phyloP scores from a whole-genome alignment of 64 coral and sea anemone genomes.

The Pocillopora damicornis region DNA sequence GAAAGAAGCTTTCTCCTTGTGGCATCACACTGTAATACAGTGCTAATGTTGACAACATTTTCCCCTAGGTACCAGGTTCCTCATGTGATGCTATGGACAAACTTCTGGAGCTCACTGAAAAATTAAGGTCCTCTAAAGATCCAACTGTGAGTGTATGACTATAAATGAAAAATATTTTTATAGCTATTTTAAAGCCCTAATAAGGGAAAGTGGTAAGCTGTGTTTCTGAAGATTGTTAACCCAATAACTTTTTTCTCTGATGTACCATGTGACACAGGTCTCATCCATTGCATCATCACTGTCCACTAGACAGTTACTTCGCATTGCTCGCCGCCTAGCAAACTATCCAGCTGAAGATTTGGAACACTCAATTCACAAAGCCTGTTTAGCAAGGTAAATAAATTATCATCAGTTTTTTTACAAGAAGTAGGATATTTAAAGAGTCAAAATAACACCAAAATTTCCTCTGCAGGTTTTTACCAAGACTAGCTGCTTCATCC shows the following conservation, averaged over 20 bases:
- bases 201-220: too few species aligned
- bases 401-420: too few species aligned
- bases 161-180: too few species aligned
- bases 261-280: constrained; percentile 31
- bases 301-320: constrained; percentile 87
- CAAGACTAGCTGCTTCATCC: constrained; percentile 68
- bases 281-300: constrained; percentile 86
- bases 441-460: neutral
- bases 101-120: constrained; percentile 70
- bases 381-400: constrained; percentile 77
- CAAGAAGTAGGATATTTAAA: neutral
- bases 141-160: constrained; percentile 58
- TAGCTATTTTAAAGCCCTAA: too few species aligned
- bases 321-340: constrained; percentile 80
- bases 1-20: too few species aligned
- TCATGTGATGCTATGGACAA: constrained; percentile 63
- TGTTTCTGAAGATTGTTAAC: too few species aligned
- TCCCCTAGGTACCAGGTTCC: constrained; percentile 55
- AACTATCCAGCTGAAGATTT: constrained; percentile 74
- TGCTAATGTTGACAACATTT: too few species aligned
- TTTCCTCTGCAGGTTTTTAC: constrained; percentile 70
- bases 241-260: neutral
- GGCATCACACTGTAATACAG: too few species aligned
- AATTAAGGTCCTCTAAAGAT: constrained; percentile 73
- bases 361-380: constrained; percentile 74